Base-by-base conservation (phyloP, 2,797 vertebrate species). In the Phalloptychus januarius region DNA sequence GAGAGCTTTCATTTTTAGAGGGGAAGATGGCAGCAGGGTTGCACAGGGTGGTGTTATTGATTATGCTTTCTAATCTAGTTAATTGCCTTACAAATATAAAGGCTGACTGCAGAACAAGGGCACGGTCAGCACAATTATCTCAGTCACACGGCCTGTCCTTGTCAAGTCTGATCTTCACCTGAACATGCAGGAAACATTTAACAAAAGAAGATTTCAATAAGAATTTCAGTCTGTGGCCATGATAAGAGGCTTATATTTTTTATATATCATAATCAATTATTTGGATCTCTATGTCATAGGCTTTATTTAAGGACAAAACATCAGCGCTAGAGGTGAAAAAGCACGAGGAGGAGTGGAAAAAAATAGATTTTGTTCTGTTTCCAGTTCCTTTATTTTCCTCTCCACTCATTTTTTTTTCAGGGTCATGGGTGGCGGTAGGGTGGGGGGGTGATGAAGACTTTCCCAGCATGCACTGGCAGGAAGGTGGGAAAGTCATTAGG, bases 31-130 rank as follows among this genome's bases (percentile, higher is more conserved):
- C 69, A 72, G 63, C 23, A 46, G 54, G 74, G 69, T 50, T 83
- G 45, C 78, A 79, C 71, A 40, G 76, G 79, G 78, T 77, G 78
- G 63, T 18, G 77, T 67, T 88, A 92, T 88, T 86, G 86, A 92
- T 91, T 76, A 83, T 76, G 71, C 63, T 79, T 84, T 87, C 82
- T 93, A 88, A 92, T 92, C 76, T 79, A 56, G 78, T 77, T 88
- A 87, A 95, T 92, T 92, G 87, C 77, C 72, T 88, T 83, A 83
- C 80, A 88, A 75, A 90, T 84, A 89, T 86, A 79, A 82, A 87
- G 81, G 74, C 79, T 78, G 81, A 71, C 85, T 77, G 71, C 80
- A 85, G 77, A 87, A 84, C 85, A 89, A 89, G 87, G 85, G 61
- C 83, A 75, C 4, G 25, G 78, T 86, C 67, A 36, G 61, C 77